A percentile compares a stretch with the other conserved stretches of the same genome.
Conservation (phyloP, 2,797 vertebrate genomes). For the Diceros bicornis region DNA sequence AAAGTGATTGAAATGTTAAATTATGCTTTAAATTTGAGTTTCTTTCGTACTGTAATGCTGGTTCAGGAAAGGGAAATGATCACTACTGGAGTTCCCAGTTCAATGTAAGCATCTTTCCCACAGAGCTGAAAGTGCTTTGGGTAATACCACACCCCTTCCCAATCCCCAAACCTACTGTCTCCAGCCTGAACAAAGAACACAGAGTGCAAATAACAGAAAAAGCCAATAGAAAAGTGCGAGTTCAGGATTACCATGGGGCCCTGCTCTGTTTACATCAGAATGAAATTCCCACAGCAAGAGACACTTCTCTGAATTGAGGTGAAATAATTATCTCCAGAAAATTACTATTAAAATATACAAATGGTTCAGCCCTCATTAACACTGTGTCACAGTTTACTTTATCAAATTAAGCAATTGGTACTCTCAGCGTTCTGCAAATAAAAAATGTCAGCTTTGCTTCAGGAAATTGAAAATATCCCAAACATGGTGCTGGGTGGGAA, state of each 20-base stretch:
- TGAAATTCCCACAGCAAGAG: neutral
- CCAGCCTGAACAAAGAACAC: neutral
- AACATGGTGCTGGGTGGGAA: too few species aligned
- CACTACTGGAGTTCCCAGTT: neutral
- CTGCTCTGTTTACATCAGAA: neutral
- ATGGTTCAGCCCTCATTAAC: conserved; percentile 8
- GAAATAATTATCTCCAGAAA: conserved; percentile 51
- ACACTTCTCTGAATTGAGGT: neutral
- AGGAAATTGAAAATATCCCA: neutral
- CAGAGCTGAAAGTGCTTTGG: neutral
- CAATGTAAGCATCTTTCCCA: neutral
- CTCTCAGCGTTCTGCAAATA: conserved; percentile 30
- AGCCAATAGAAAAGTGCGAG: neutral
- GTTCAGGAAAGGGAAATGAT: neutral
- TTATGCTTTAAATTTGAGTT: neutral
- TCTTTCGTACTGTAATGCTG: neutral
- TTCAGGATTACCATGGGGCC: neutral
- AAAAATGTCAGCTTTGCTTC: neutral
- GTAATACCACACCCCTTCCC: neutral
- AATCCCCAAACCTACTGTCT: neutral
- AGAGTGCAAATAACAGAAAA: neutral
- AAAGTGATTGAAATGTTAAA: neutral
- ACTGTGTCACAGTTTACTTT: conserved; percentile 38
- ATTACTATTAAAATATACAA: conserved; percentile 56
- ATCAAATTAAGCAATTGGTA: conserved; percentile 9